phyloP scores from a whole-genome alignment of 2,797 vertebrate genomes.

The Bradypodion pumilum region DNA sequence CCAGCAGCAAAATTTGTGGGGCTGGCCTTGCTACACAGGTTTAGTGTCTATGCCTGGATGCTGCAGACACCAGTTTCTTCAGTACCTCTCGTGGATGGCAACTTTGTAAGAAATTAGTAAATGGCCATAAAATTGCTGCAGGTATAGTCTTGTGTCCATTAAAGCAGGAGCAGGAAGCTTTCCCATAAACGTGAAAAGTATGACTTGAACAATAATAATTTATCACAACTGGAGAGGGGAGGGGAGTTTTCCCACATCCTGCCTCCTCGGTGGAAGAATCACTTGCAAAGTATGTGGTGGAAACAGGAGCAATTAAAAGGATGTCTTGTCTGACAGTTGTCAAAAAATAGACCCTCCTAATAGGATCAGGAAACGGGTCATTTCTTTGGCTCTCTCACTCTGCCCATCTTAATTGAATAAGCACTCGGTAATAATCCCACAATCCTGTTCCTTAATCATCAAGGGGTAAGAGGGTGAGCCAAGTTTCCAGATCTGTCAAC shows the following conservation, averaged over 20 bases:
- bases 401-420: slow-evolving; percentile 3
- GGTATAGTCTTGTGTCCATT: not conserved
- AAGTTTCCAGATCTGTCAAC: slow-evolving; percentile 26
- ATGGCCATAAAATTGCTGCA: not conserved
- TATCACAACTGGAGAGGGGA: not conserved
- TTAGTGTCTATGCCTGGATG: too few relatives aligned
- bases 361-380: not conserved
- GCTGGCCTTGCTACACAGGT: not conserved
- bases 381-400: not conserved
- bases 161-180: not conserved
- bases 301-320: not conserved
- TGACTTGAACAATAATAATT: not conserved
- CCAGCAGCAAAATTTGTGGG: not conserved
- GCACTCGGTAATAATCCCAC: slow-evolving; percentile 5
- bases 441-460: not conserved
- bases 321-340: not conserved
- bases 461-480: not conserved
- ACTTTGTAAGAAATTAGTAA: not conserved
- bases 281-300: not conserved
- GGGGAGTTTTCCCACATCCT: too few relatives aligned
- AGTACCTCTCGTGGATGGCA: not conserved
- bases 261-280: not conserved
- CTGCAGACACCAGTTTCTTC: too few relatives aligned
- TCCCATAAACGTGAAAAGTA: not conserved
- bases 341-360: not conserved